Evolutionary conservation across 2,797 vertebrate species (phyloP).

Genomic region (Gambelia wislizenii): DNA sequence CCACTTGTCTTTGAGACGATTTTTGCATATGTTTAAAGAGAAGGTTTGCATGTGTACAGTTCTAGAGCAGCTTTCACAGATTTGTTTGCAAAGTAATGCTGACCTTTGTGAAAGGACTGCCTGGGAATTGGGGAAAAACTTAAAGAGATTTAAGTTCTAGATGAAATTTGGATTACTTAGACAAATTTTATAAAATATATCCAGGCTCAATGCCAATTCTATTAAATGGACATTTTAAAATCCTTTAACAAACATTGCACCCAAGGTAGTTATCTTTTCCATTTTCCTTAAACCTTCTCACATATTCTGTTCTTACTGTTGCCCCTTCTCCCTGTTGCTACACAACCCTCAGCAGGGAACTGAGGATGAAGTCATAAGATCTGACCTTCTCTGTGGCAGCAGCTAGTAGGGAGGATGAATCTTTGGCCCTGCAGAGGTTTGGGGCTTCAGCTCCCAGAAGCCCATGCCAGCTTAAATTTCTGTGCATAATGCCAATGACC

Average conservation of each 20-base stretch:
- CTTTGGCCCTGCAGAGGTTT: too few species aligned
- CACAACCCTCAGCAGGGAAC: not conserved
- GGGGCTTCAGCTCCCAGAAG: too few species aligned
- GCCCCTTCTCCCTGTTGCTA: not conserved
- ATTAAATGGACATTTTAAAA: not conserved
- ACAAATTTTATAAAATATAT: slow-evolving; percentile 41
- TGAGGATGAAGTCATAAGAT: not conserved
- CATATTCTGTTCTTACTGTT: not conserved
- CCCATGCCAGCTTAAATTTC: too few species aligned
- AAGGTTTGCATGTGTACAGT: slow-evolving; percentile 24
- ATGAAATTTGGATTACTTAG: slow-evolving; percentile 41
- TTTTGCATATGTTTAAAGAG: slow-evolving; percentile 34
- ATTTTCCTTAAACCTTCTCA: not conserved
- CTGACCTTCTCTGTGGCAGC: not conserved
- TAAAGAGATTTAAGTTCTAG: slow-evolving; percentile 5
- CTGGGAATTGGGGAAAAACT: not conserved
- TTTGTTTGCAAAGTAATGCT: slow-evolving; percentile 42
- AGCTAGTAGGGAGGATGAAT: not conserved
- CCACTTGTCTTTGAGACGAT: slow-evolving; percentile 13
- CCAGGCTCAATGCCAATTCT: slow-evolving; percentile 18
- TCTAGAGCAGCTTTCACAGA: slow-evolving; percentile 8
- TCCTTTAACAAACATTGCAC: not conserved
- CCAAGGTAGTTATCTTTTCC: not conserved
- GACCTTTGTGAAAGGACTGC: slow-evolving; percentile 8
- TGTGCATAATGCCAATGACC: too few species aligned